Percentiles rank a stretch among this genome's conserved stretches.
These are phyloP conservation scores for Drosophila bunnanda DNA, from an alignment of 2,888 invertebrate genomes.

Conservation along the genomic window DNA sequence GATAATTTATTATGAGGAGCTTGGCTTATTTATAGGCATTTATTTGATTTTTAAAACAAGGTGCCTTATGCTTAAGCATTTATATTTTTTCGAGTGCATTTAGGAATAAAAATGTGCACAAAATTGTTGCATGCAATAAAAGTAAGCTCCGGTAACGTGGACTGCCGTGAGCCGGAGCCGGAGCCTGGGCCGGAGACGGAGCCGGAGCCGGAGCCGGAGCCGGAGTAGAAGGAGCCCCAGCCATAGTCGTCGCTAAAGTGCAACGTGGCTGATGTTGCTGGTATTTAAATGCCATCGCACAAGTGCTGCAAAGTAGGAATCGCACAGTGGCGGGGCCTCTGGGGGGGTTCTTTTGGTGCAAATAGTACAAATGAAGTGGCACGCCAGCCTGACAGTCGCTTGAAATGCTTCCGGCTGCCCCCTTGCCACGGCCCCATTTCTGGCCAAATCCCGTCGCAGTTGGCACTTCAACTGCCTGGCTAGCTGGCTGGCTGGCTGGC, in stretches of 20 bases:
- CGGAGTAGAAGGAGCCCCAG: neutral
- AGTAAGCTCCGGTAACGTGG: slow-evolving; percentile 20
- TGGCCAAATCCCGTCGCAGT: slow-evolving; percentile 4
- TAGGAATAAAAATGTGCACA: slow-evolving; percentile 32
- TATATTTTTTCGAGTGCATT: slow-evolving; percentile 6
- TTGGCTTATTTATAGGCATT: too few relatives aligned
- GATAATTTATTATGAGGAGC: too few relatives aligned
- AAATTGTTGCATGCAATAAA: slow-evolving; percentile 40
- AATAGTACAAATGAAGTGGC: slow-evolving; percentile 59
- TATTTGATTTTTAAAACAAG: too few relatives aligned
- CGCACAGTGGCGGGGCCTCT: neutral
- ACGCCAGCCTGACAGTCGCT: slow-evolving; percentile 49
- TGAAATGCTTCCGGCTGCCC: slow-evolving; percentile 33
- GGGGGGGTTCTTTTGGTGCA: slow-evolving; percentile 5
- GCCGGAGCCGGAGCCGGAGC: neutral
- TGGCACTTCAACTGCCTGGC: slow-evolving; percentile 4
- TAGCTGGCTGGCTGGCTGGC: slow-evolving; percentile 4
- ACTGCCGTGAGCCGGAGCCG: slow-evolving; percentile 22
- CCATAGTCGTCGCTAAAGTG: slow-evolving; percentile 20
- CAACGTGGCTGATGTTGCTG: slow-evolving; percentile 29
- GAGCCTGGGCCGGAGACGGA: neutral
- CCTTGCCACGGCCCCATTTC: neutral
- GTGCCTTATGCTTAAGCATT: too few relatives aligned
- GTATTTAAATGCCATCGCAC: slow-evolving; percentile 35
- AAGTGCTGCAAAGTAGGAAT: slow-evolving; percentile 6